phyloP scores from a whole-genome alignment of 2,113 vertebrate species.

The Grallaria varia region DNA sequence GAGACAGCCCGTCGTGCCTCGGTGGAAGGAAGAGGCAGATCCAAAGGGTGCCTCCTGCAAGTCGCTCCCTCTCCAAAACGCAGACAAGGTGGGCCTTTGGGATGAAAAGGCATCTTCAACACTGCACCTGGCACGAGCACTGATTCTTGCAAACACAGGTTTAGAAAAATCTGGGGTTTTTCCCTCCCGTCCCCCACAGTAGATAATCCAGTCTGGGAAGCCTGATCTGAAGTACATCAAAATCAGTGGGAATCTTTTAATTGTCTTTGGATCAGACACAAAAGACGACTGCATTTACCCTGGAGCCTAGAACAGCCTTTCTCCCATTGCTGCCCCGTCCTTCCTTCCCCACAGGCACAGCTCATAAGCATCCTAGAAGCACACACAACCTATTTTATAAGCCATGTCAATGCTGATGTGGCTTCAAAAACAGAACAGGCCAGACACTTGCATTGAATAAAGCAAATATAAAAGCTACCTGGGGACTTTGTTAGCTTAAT shows the following conservation, averaged over 20 bases:
- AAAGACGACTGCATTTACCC: not conserved
- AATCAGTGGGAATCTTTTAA: constrained; percentile 3
- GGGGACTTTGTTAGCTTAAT: constrained; percentile 64
- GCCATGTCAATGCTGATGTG: not conserved
- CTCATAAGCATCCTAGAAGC: not conserved
- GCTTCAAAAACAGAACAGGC: constrained; percentile 46
- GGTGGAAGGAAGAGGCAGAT: not conserved
- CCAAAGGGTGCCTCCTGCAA: not conserved
- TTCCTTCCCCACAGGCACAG: constrained; percentile 36
- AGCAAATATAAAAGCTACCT: constrained; percentile 58
- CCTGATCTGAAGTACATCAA: not conserved
- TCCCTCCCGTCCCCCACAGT: not conserved
- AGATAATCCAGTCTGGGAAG: not conserved
- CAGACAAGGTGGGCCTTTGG: not conserved
- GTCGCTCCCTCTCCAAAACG: rapidly evolving
- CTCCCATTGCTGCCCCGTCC: not conserved
- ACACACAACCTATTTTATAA: not conserved
- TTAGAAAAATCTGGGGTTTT: not conserved
- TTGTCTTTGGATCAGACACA: constrained; percentile 1
- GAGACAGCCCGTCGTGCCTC: not conserved
- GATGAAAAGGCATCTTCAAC: not conserved
- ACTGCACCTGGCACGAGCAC: not conserved
- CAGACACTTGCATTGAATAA: constrained; percentile 39
- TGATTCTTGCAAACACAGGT: not conserved
- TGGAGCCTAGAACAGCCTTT: constrained; percentile 18